Evolutionary conservation across 2,113 vertebrate genomes (phyloP).

Genomic region (Hippocampus mohnikei): DNA sequence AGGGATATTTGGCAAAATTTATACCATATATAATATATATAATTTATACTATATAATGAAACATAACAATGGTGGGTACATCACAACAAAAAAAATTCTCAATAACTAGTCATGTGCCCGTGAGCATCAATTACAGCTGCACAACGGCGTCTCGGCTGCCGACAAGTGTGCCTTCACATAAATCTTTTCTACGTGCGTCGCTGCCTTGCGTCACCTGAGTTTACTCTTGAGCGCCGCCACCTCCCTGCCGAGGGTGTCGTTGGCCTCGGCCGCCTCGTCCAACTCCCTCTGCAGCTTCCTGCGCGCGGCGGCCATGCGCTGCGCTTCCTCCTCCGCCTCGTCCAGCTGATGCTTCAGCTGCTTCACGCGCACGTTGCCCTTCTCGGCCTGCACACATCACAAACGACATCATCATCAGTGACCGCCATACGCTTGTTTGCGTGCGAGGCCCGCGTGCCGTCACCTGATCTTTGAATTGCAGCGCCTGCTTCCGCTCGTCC

Average conservation of each 20-base stretch:
- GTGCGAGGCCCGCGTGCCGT: not conserved
- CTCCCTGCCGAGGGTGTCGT: conserved; percentile 74
- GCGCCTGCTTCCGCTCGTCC: conserved; percentile 86
- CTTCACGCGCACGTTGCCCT: conserved; percentile 78
- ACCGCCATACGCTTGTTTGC: not conserved
- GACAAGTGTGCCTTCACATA: not conserved
- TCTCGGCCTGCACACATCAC: conserved; percentile 76
- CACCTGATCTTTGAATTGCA: conserved; percentile 94
- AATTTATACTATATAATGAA: too few relatives aligned
- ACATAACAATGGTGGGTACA: too few relatives aligned
- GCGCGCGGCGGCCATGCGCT: conserved; percentile 82
- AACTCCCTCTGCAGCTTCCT: conserved; percentile 94
- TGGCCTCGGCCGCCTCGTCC: conserved; percentile 85
- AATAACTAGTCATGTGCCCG: too few relatives aligned
- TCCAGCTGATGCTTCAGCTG: conserved; percentile 94
- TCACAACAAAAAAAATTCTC: too few relatives aligned
- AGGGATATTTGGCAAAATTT: too few relatives aligned
- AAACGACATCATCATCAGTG: not conserved
- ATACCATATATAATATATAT: too few relatives aligned
- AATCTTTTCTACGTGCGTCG: not conserved
- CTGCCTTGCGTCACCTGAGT: conserved; percentile 43
- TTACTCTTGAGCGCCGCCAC: conserved; percentile 50
- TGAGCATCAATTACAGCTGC: too few relatives aligned
- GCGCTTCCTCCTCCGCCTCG: conserved; percentile 89
- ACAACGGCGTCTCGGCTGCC: too few relatives aligned